phyloP scores from a whole-genome alignment of 2,113 vertebrate genomes.

The Ictidomys tridecemlineatus region DNA sequence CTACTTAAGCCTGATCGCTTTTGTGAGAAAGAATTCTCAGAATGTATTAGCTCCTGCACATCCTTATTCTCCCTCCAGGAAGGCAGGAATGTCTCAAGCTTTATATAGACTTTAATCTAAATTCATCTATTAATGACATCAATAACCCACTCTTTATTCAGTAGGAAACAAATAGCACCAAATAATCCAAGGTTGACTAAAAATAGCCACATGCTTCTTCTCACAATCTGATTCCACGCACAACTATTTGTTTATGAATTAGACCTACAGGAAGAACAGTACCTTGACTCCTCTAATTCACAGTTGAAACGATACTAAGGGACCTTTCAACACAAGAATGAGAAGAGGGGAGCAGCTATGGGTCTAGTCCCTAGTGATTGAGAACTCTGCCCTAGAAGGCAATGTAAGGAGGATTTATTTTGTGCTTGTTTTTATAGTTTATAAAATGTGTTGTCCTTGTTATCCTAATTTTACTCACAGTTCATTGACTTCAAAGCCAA shows the following conservation, averaged over 20 bases:
- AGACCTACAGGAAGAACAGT: background rate
- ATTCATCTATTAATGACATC: background rate
- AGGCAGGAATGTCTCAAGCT: conserved; percentile 8
- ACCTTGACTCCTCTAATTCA: background rate
- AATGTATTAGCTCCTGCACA: background rate
- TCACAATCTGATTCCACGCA: background rate
- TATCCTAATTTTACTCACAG: background rate
- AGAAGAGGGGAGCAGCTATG: background rate
- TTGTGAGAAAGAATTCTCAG: conserved; percentile 50
- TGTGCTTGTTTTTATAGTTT: conserved; percentile 33
- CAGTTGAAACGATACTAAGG: background rate
- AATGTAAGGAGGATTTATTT: conserved; percentile 28
- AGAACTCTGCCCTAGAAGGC: background rate
- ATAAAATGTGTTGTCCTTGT: background rate
- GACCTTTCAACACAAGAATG: background rate
- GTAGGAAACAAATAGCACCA: conserved; percentile 26
- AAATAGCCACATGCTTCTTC: background rate
- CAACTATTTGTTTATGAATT: background rate
- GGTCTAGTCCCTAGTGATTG: background rate
- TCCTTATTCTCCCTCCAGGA: conserved; percentile 29
- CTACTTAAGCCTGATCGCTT: background rate
- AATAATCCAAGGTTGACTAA: conserved; percentile 7
- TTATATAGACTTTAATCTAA: conserved; percentile 47
- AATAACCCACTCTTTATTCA: conserved; percentile 29
- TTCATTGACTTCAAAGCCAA: background rate